Evolutionary conservation across 2,113 vertebrate genomes (phyloP).

Genomic region (Motacilla alba): DNA sequence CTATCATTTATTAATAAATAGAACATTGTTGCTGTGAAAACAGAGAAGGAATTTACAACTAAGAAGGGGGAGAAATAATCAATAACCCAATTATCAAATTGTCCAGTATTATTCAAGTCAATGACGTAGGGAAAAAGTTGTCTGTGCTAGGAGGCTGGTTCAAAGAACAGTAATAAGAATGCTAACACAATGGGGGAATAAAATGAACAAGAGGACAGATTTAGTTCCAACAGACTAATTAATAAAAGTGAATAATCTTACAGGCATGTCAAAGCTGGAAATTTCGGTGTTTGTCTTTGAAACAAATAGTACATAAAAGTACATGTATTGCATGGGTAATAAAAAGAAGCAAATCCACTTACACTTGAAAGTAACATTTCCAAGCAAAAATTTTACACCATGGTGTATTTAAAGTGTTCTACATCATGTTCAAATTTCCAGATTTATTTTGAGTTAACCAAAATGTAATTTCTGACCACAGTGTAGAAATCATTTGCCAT

Average conservation of each 20-base stretch:
- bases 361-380: not conserved
- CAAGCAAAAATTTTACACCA: not conserved
- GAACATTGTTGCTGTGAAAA: not conserved
- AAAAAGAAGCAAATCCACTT: not conserved
- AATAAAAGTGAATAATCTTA: not conserved
- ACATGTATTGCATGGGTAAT: not conserved
- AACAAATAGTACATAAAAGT: not conserved
- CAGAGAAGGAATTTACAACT: not conserved
- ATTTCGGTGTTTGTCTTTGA: not conserved
- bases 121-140: not conserved
- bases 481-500: not conserved
- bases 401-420: not conserved
- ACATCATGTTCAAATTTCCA: not conserved
- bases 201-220: not conserved
- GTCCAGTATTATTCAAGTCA: not conserved
- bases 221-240: not conserved
- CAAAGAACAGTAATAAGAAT: not conserved
- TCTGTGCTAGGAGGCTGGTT: not conserved
- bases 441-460: not conserved
- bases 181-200: not conserved
- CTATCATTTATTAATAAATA: not conserved
- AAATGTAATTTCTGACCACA: not conserved
- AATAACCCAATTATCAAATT: constrained; percentile 54
- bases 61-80: constrained; percentile 40
- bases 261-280: not conserved